Conservation (phyloP, 2,888 invertebrate genomes). For the Melanostoma mellinum region DNA sequence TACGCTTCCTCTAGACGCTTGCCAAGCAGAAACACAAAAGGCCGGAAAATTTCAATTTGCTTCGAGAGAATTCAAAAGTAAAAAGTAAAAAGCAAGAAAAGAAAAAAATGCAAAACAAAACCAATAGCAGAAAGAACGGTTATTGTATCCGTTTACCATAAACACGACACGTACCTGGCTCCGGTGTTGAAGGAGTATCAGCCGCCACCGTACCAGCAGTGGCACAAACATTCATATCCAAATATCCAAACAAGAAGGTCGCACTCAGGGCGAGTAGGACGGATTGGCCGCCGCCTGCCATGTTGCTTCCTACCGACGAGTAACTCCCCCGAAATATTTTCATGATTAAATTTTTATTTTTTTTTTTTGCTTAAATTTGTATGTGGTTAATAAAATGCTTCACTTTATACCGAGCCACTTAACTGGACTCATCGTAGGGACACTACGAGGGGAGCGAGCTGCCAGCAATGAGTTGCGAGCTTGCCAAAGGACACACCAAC, state of each 20-base stretch:
- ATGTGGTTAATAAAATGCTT: neutral
- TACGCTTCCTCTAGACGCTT: neutral
- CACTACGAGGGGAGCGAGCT: no score
- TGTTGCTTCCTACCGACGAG: constrained; percentile 36
- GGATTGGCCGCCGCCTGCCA: constrained; percentile 45
- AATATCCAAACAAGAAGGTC: constrained; percentile 64
- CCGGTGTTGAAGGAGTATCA: constrained; percentile 73
- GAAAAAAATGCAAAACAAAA: neutral
- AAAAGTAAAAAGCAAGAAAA: neutral
- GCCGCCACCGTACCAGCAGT: constrained; percentile 40
- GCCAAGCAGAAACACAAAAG: constrained; percentile 35
- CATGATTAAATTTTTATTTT: constrained; percentile 12
- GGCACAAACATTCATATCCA: constrained; percentile 66
- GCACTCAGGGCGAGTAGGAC: constrained; percentile 59
- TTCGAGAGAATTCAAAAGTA: constrained; percentile 20
- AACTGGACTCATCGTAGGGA: constrained; percentile 29
- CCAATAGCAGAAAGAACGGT: neutral
- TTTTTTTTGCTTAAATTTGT: neutral
- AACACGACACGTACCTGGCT: constrained; percentile 73
- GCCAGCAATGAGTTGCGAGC: no score
- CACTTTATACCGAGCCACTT: neutral
- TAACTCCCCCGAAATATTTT: constrained; percentile 37
- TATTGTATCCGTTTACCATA: constrained; percentile 57
- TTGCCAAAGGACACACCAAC: no score
- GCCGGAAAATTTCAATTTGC: constrained; percentile 67